Conservation (phyloP, 2,797 vertebrate genomes). For the Urosaurus nigricauda region DNA sequence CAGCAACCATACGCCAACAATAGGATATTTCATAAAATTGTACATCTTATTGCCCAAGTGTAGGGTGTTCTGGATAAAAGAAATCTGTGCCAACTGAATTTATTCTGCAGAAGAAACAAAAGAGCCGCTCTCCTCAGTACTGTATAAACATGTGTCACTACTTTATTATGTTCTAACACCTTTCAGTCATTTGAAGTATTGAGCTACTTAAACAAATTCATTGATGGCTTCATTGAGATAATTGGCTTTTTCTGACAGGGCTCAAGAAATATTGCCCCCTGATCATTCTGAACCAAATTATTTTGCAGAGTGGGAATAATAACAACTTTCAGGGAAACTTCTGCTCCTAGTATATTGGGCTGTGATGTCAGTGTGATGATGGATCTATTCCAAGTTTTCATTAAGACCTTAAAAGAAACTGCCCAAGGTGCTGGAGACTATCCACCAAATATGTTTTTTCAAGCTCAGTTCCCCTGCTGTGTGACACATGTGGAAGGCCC, state of each 20-base stretch:
- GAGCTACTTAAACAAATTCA: slow-evolving; percentile 34
- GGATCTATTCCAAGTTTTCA: too few relatives aligned
- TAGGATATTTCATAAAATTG: neutral
- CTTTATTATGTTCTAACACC: slow-evolving; percentile 1
- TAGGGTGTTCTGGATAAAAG: neutral
- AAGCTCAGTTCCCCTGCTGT: too few relatives aligned
- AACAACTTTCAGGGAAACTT: neutral
- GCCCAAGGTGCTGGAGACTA: too few relatives aligned
- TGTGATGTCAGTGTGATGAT: too few relatives aligned
- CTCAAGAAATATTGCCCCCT: slow-evolving; percentile 25
- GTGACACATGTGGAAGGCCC: neutral
- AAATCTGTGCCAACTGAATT: neutral
- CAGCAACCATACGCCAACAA: neutral
- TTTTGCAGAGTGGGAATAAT: slow-evolving; percentile 37
- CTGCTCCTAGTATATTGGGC: neutral
- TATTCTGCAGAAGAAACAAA: neutral
- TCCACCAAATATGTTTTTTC: too few relatives aligned
- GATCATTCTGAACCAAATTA: slow-evolving; percentile 46
- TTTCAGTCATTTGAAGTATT: slow-evolving; percentile 20
- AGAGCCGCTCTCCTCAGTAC: neutral
- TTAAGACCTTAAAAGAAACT: too few relatives aligned
- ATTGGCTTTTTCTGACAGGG: slow-evolving; percentile 32
- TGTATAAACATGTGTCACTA: slow-evolving; percentile 14
- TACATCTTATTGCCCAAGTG: neutral
- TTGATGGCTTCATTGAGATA: slow-evolving; percentile 32